Percentiles rank a stretch among this genome's conserved stretches.
These are phyloP conservation scores for Mesocricetus auratus DNA, from an alignment of 2,113 vertebrate genomes.

Conservation along the genomic window DNA sequence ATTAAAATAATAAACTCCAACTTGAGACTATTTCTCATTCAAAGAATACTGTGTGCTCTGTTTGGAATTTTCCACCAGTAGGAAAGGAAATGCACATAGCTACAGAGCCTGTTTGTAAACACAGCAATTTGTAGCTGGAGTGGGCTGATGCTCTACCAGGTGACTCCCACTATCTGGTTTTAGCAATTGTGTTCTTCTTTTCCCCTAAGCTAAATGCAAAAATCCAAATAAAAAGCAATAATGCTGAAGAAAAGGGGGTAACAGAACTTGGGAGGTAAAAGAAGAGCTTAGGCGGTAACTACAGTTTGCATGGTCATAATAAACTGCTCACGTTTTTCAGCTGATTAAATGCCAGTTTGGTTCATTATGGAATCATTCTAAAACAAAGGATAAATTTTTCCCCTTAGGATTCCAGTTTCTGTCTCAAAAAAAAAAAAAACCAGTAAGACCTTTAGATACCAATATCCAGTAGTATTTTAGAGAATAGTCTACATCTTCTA, in stretches of 20 bases:
- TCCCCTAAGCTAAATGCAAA: slow-evolving; percentile 81
- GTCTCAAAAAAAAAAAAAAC: slow-evolving; percentile 64
- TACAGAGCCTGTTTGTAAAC: slow-evolving; percentile 81
- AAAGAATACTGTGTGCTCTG: slow-evolving; percentile 55
- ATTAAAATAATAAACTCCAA: slow-evolving; percentile 74
- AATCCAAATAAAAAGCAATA: slow-evolving; percentile 76
- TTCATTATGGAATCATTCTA: slow-evolving; percentile 61
- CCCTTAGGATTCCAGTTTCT: slow-evolving; percentile 74
- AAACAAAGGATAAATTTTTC: slow-evolving; percentile 77
- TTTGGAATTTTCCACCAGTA: slow-evolving; percentile 70
- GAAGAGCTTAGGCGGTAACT: slow-evolving; percentile 81
- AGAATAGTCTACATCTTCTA: not conserved
- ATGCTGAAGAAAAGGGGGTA: slow-evolving; percentile 50
- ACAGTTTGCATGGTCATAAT: slow-evolving; percentile 76
- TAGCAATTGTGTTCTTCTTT: slow-evolving; percentile 80
- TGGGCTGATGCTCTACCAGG: slow-evolving; percentile 60
- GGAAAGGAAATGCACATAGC: slow-evolving; percentile 58
- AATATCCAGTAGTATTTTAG: fast-evolving
- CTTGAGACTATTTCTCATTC: slow-evolving; percentile 69
- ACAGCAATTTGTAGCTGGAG: slow-evolving; percentile 40
- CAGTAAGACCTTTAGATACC: slow-evolving; percentile 7
- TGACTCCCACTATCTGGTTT: slow-evolving; percentile 70
- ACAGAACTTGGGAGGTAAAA: slow-evolving; percentile 75
- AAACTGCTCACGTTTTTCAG: slow-evolving; percentile 72
- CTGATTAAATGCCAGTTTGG: slow-evolving; percentile 71